phyloP scores from a whole-genome alignment of 2,888 invertebrate genomes.

The Parnassius smintheus region DNA sequence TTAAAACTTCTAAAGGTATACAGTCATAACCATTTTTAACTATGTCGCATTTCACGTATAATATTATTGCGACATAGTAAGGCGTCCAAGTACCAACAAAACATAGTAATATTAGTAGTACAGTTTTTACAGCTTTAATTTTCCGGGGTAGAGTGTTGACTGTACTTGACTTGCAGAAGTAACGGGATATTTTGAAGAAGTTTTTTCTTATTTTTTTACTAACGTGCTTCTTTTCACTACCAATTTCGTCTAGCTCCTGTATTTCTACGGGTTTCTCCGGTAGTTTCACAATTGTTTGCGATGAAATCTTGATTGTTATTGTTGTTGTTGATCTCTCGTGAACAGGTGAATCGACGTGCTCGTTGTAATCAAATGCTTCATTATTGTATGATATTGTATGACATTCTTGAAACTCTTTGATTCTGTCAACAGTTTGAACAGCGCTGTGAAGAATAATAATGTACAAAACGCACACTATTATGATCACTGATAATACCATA shows the following conservation, averaged over 20 bases:
- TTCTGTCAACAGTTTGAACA: constrained; percentile 72
- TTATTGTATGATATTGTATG: constrained; percentile 43
- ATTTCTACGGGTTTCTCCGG: constrained; percentile 32
- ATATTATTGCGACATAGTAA: constrained; percentile 76
- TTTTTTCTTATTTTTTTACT: constrained; percentile 32
- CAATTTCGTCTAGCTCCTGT: constrained; percentile 35
- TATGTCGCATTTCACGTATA: constrained; percentile 73
- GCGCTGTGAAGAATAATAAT: constrained; percentile 79
- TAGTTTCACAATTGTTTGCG: constrained; percentile 37
- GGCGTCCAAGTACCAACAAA: constrained; percentile 82
- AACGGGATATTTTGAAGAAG: constrained; percentile 37
- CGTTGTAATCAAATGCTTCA: constrained; percentile 30
- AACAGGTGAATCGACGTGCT: constrained; percentile 43
- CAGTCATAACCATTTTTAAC: constrained; percentile 63
- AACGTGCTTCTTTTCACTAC: constrained; percentile 31
- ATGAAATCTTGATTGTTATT: constrained; percentile 43
- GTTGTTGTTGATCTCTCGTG: constrained; percentile 36
- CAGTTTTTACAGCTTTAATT: constrained; percentile 81
- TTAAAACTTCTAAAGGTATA: constrained; percentile 69
- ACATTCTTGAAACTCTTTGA: constrained; percentile 57
- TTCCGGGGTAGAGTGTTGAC: constrained; percentile 59
- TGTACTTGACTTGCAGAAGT: constrained; percentile 36
- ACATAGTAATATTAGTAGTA: constrained; percentile 77
- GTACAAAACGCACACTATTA: constrained; percentile 66
- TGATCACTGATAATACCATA: constrained; percentile 68